These are phyloP conservation scores for Tamandua tetradactyla DNA, from an alignment of 2,797 vertebrate species.

Conservation along the genomic window DNA sequence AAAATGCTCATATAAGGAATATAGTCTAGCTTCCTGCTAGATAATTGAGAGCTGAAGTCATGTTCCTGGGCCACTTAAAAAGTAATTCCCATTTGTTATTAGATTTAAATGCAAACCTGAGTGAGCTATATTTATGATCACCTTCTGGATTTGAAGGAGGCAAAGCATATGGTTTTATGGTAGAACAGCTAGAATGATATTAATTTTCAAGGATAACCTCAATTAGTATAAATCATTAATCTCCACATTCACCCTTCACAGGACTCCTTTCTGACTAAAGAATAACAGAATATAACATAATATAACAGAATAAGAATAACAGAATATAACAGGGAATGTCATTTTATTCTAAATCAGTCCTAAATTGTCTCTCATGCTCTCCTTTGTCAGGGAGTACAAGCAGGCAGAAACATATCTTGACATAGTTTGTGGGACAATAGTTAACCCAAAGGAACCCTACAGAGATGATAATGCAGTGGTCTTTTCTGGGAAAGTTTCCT, in stretches of 20 bases:
- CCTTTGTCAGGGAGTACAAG: neutral
- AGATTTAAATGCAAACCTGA: slow-evolving; percentile 20
- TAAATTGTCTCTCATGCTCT: neutral
- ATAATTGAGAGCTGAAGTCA: neutral
- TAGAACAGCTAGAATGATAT: neutral
- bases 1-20: neutral
- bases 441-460: neutral
- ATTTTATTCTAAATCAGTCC: neutral
- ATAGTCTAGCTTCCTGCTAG: neutral
- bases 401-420: neutral
- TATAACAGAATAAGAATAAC: too few species aligned
- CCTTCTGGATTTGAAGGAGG: slow-evolving; percentile 22
- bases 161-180: slow-evolving; percentile 11
- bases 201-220: slow-evolving; percentile 49
- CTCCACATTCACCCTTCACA: neutral
- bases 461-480: neutral
- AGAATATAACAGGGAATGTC: neutral
- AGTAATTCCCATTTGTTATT: slow-evolving; percentile 42
- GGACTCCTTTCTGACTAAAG: neutral
- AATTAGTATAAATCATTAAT: slow-evolving; percentile 38
- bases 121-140: neutral
- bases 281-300: too few species aligned
- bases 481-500: neutral
- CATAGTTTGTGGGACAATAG: neutral
- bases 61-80: slow-evolving; percentile 44